These are phyloP conservation scores for Periophthalmus modestus DNA, from an alignment of 2,113 vertebrate species.

Conservation along the genomic window DNA sequence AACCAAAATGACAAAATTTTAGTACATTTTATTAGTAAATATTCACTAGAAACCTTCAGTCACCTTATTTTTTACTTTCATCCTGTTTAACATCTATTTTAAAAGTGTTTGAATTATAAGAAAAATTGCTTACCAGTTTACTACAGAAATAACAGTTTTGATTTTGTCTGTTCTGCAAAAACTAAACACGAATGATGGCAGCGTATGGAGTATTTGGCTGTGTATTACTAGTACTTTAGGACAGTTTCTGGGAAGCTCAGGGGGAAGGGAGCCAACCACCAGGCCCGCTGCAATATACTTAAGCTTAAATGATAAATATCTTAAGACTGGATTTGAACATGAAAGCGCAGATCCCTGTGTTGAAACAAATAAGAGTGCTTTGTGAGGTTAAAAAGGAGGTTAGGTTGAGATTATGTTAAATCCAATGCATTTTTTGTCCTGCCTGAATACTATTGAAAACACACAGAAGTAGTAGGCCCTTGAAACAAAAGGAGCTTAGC, in stretches of 20 bases:
- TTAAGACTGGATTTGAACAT: slow-evolving; percentile 16
- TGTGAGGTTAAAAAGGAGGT: slow-evolving; percentile 18
- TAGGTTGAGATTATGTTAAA: slow-evolving; percentile 46
- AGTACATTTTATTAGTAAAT: no score
- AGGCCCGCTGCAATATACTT: background rate
- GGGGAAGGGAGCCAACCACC: background rate
- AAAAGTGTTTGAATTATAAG: no score
- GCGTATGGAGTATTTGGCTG: background rate
- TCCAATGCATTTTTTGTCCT: slow-evolving; percentile 6
- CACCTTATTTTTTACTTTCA: no score
- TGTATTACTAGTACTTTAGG: background rate
- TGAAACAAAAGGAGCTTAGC: background rate
- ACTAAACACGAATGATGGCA: no score
- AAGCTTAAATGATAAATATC: slow-evolving; percentile 19
- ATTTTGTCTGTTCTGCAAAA: no score
- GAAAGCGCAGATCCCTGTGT: slow-evolving; percentile 18
- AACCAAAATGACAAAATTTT: no score
- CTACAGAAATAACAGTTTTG: no score
- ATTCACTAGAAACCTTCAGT: no score
- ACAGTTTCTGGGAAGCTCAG: background rate
- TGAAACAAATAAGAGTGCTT: background rate
- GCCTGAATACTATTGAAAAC: slow-evolving; percentile 1
- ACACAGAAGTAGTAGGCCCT: background rate
- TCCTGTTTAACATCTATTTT: no score
- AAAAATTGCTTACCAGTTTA: no score